Base-by-base conservation (phyloP, 23 tunicate genomes). In the Halocynthia roretzi region DNA sequence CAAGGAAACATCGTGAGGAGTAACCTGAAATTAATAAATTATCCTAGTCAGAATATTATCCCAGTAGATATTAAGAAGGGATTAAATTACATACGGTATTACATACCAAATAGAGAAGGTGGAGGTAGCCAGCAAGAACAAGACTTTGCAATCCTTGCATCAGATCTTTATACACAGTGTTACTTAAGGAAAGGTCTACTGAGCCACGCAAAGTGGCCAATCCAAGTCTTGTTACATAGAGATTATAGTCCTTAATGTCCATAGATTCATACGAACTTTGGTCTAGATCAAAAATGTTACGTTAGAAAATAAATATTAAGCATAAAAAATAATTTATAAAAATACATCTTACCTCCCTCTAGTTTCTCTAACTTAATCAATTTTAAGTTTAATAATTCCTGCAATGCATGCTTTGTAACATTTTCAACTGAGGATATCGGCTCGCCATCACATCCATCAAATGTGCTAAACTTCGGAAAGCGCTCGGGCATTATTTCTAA, bases 31-130 rank as follows among this genome's bases (percentile, higher is more conserved):
- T 20, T 17, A n/a, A 40, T 20, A 15, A 12, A 18, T 14, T 58
- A 58, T n/a, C 17, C 2, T 14, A 58, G 63, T 58, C 15, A 15
- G 17, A 58, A 14, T n/a, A 58, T 15, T 58, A 58, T 58, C 15
- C 5, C 4, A 1, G 15, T 58, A 58, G 1, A 58, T 58, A 14
- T 58, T n/a, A n/a, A n/a, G 2, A 58, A n/a, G 2, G 17, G 17
- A 58, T 58, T 58, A 58, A n/a, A 58, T 14, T 31, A 31, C 88
- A 70, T 51, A 87, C 97, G n/a, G 9, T 67, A 12, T 10, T 12
- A 61, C 88, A 70, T 51, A 87, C 97, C 81, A 91, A 77, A 61
- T 81, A 91, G 10, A 91, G 56, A 44, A 91, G 52, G 72, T 91
- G 97, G 10, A 91, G 86, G 54, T 85, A 85, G 69, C 62, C 68